phyloP scores from a whole-genome alignment of 2,888 invertebrate species.

The Euzophera pinguis region DNA sequence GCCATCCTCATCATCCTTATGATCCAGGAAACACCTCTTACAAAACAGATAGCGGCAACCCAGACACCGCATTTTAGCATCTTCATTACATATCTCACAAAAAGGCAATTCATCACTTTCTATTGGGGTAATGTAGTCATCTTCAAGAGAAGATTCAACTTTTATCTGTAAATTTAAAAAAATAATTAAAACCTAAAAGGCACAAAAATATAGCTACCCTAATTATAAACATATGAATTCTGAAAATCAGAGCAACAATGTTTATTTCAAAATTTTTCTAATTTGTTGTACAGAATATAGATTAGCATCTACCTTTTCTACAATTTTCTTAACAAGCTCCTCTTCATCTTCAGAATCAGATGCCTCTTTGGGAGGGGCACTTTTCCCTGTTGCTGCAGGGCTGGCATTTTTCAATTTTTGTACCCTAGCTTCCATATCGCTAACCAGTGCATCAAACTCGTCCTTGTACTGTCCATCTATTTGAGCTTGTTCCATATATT shows the following conservation, averaged over 20 bases:
- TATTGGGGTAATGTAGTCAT: conserved; percentile 36
- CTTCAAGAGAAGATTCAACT: conserved; percentile 48
- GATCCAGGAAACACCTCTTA: conserved; percentile 84
- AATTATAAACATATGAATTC: too few species aligned
- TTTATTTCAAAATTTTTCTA: too few species aligned
- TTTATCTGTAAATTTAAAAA: conserved; percentile 40
- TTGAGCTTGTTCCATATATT: conserved; percentile 73
- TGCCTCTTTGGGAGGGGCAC: conserved; percentile 15
- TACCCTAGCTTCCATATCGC: conserved; percentile 53
- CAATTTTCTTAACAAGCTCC: conserved; percentile 48
- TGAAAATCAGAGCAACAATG: too few species aligned
- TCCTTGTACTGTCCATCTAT: conserved; percentile 66
- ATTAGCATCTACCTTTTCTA: conserved; percentile 51
- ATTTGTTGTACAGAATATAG: too few species aligned
- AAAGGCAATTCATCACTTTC: conserved; percentile 83
- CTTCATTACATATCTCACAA: conserved; percentile 92
- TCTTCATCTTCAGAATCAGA: conserved; percentile 58
- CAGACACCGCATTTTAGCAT: conserved; percentile 85
- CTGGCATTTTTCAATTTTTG: conserved; percentile 44
- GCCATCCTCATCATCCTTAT: conserved; percentile 83
- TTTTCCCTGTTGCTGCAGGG: conserved; percentile 15
- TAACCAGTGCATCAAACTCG: conserved; percentile 56
- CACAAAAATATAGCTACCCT: too few species aligned
- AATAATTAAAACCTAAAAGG: not conserved
- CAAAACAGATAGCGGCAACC: conserved; percentile 93